Conservation (phyloP, 2,797 vertebrate genomes). For the Cynopterus sphinx region DNA sequence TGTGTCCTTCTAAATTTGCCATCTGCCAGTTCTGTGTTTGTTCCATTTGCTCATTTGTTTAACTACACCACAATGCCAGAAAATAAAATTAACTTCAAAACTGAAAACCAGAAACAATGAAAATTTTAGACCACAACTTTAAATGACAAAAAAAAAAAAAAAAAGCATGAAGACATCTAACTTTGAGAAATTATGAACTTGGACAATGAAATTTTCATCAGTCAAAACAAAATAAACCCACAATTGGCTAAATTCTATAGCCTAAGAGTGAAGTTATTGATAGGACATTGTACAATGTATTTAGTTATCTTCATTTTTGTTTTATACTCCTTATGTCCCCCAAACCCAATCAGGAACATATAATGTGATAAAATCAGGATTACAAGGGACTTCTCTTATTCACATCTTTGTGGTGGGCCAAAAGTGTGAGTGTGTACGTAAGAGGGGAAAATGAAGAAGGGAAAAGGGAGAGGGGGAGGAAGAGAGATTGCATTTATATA, state of each 20-base stretch:
- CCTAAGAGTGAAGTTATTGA: not conserved
- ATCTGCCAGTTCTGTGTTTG: not conserved
- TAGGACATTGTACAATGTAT: not conserved
- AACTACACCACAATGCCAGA: not conserved
- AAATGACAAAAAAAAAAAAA: not conserved
- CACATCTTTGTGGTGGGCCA: not conserved
- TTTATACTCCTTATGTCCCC: not conserved
- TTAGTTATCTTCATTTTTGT: not conserved
- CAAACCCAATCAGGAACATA: not conserved
- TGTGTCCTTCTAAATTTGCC: not conserved
- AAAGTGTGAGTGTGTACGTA: not conserved
- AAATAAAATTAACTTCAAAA: slow-evolving; percentile 37
- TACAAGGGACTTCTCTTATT: not conserved
- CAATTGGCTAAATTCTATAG: not conserved
- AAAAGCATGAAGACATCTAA: not conserved
- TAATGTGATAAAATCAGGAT: not conserved
- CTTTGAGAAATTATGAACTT: not conserved
- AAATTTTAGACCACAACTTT: not conserved
- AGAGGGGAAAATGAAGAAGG: not conserved
- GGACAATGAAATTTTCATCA: not conserved
- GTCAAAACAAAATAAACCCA: not conserved
- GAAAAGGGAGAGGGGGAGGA: not conserved
- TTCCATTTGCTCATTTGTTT: not conserved
- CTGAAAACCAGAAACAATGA: slow-evolving; percentile 28
- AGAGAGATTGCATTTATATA: not conserved